Evolutionary conservation across 2,113 vertebrate species (phyloP).

Genomic region (Zosterops lateralis): DNA sequence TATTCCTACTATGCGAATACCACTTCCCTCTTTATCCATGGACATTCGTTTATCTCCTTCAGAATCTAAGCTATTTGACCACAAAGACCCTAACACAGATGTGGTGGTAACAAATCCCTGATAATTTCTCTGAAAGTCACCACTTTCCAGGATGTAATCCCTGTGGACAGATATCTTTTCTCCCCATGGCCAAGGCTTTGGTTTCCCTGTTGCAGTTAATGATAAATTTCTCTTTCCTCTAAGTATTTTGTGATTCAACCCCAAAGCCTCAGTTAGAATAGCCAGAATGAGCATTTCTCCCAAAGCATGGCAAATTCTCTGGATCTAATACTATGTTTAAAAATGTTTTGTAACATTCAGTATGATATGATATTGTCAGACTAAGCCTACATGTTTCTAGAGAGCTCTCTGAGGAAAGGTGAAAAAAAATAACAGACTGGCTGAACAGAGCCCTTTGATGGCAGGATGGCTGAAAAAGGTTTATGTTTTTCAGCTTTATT

Average conservation of each 20-base stretch:
- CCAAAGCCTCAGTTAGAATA: neutral
- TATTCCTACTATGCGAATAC: neutral
- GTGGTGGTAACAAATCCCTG: neutral
- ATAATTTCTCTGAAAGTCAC: neutral
- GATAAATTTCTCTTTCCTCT: neutral
- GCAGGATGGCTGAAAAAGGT: neutral
- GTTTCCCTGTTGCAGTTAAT: neutral
- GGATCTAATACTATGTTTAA: neutral
- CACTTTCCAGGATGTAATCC: neutral
- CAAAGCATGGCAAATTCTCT: neutral
- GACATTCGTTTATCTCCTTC: neutral
- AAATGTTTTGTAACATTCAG: neutral
- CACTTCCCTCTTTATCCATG: neutral
- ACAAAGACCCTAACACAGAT: neutral
- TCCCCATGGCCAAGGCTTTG: neutral
- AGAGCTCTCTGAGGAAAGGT: neutral
- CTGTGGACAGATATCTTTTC: neutral
- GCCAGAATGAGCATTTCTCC: neutral
- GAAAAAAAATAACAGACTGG: neutral
- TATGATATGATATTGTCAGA: neutral
- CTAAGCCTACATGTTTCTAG: neutral
- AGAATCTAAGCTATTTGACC: neutral
- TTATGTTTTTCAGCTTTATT: slow-evolving; percentile 2
- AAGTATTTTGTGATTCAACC: neutral
- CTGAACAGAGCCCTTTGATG: neutral